These are phyloP conservation scores for Trichogramma dendrolimi DNA, from an alignment of 2,888 invertebrate species.

Conservation along the genomic window DNA sequence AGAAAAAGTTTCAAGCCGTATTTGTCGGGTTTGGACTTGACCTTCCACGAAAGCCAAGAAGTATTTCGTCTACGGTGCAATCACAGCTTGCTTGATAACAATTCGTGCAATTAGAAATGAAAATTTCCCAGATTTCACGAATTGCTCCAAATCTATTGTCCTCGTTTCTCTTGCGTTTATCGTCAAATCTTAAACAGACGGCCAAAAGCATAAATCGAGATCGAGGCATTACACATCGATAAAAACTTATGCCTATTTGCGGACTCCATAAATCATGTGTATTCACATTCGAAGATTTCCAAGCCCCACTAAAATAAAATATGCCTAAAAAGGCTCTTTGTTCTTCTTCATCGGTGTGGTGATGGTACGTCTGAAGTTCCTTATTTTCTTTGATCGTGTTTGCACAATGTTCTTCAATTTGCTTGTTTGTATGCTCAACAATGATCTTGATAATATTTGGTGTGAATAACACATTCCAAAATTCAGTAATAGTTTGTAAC, in stretches of 20 bases:
- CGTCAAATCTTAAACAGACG: too few relatives aligned
- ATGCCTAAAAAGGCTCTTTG: constrained; percentile 20
- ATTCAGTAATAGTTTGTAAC: constrained; percentile 8
- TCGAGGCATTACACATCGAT: constrained; percentile 24
- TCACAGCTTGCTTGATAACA: too few relatives aligned
- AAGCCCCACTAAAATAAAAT: constrained; percentile 19
- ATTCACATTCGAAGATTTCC: constrained; percentile 20
- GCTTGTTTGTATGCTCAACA: constrained; percentile 17
- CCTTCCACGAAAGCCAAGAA: too few relatives aligned
- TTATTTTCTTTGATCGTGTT: constrained; percentile 8
- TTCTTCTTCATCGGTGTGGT: constrained; percentile 22
- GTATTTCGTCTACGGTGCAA: too few relatives aligned
- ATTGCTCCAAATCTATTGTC: too few relatives aligned
- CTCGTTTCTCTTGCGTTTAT: too few relatives aligned
- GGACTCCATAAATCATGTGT: constrained; percentile 17
- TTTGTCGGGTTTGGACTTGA: too few relatives aligned
- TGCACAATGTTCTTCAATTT: constrained; percentile 20
- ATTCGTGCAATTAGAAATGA: too few relatives aligned
- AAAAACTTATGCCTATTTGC: constrained; percentile 21
- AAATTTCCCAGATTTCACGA: too few relatives aligned
- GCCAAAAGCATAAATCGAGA: too few relatives aligned
- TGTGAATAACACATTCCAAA: constrained; percentile 19
- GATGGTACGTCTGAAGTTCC: constrained; percentile 19
- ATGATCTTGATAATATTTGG: constrained; percentile 15
- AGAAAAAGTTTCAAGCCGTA: too few relatives aligned